Evolutionary conservation across 2,797 vertebrate genomes (phyloP).

Genomic region (Poeciliopsis presidionis): DNA sequence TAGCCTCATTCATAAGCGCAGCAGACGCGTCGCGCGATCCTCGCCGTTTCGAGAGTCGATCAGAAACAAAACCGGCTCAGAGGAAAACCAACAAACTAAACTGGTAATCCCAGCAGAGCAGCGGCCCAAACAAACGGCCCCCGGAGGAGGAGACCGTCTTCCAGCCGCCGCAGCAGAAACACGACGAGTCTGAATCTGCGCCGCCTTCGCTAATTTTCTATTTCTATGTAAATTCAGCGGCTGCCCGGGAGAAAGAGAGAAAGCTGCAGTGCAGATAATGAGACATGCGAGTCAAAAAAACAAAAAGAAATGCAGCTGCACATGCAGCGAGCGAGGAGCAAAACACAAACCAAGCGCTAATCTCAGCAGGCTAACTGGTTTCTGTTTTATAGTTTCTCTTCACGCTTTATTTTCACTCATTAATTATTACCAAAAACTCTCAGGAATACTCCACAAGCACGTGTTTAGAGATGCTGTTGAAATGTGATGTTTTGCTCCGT

Average conservation of each 20-base stretch:
- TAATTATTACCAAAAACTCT: neutral
- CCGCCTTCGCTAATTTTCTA: conserved; percentile 51
- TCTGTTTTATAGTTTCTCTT: neutral
- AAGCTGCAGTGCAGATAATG: conserved; percentile 29
- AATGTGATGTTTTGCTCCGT: too few relatives aligned
- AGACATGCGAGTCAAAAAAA: conserved; percentile 4
- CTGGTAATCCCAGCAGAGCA: conserved; percentile 34
- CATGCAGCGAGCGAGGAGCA: neutral
- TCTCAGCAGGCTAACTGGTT: too few relatives aligned
- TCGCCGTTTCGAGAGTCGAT: conserved; percentile 28
- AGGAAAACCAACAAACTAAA: conserved; percentile 27
- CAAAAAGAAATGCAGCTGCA: neutral
- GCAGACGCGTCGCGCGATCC: conserved; percentile 23
- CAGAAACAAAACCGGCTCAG: conserved; percentile 18
- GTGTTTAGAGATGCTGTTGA: neutral
- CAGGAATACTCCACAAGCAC: neutral
- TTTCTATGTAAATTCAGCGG: conserved; percentile 70
- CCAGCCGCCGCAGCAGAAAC: conserved; percentile 19
- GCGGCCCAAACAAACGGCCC: conserved; percentile 29
- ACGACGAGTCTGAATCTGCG: conserved; percentile 38
- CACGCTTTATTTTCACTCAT: neutral
- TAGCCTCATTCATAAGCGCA: conserved; percentile 27
- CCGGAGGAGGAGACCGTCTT: conserved; percentile 25
- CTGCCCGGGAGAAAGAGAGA: conserved; percentile 17
- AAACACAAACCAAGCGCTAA: neutral